These are phyloP conservation scores for Amaurobius ferox DNA, from an alignment of 2,888 invertebrate species.

Conservation along the genomic window DNA sequence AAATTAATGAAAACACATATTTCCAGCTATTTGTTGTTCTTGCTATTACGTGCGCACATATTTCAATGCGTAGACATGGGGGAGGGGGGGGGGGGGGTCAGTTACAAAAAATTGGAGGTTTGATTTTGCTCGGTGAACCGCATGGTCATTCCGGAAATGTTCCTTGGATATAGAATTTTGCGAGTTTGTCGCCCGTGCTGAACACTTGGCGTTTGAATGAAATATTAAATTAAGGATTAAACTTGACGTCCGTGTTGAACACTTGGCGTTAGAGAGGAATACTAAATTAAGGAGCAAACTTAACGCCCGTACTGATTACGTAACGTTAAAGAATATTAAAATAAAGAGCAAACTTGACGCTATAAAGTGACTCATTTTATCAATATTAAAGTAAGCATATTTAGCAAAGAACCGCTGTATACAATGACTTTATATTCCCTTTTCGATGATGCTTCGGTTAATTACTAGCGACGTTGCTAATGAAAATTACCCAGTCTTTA, in stretches of 20 bases:
- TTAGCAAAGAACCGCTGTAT: conserved; percentile 2
- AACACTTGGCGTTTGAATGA: too few species aligned
- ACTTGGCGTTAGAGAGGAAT: conserved; percentile 39
- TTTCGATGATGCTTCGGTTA: conserved; percentile 36
- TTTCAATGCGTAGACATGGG: conserved; percentile 15
- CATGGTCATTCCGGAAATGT: too few species aligned
- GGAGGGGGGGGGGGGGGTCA: too few species aligned
- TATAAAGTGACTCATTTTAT: conserved; percentile 69
- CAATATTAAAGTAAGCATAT: conserved; percentile 50
- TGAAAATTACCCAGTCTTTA: conserved; percentile 33
- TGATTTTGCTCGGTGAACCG: conserved; percentile 17
- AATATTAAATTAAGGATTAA: too few species aligned
- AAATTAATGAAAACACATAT: not conserved
- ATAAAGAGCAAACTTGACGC: too few species aligned
- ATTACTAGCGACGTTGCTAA: conserved; percentile 31
- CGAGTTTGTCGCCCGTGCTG: not conserved
- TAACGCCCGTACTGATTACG: too few species aligned
- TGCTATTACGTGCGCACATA: not conserved
- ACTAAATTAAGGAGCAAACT: conserved; percentile 69
- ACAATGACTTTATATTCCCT: conserved; percentile 22
- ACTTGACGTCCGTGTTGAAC: too few species aligned
- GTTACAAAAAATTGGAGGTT: conserved; percentile 40
- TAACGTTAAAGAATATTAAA: too few species aligned
- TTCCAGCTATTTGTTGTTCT: not conserved
- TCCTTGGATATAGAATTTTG: conserved; percentile 34